Percentiles rank a stretch among this genome's conserved stretches.
These are phyloP conservation scores for Ctenomys sociabilis DNA, from an alignment of 2,113 vertebrate species.

Conservation along the genomic window DNA sequence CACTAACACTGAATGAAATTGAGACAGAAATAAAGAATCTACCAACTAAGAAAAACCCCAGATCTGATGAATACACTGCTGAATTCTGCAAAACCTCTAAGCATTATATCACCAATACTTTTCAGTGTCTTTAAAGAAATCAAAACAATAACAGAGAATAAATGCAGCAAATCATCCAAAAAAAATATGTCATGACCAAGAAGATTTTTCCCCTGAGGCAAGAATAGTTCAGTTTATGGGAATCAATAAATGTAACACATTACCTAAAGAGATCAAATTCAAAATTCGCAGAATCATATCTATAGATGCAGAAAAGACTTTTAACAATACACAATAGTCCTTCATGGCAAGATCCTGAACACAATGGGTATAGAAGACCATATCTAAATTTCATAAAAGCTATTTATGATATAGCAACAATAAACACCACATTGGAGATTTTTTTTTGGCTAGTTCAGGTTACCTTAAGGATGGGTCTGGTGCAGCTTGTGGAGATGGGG, in stretches of 20 bases:
- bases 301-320: background rate
- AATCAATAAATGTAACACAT: background rate
- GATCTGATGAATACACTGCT: background rate
- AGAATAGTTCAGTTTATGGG: background rate
- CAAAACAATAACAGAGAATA: background rate
- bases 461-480: too few relatives aligned
- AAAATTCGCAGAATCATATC: background rate
- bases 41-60: background rate
- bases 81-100: background rate
- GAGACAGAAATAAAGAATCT: background rate
- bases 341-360: background rate
- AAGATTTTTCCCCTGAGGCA: background rate
- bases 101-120: background rate
- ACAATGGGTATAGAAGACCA: background rate
- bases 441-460: too few relatives aligned
- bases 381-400: background rate
- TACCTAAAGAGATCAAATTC: background rate
- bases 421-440: background rate
- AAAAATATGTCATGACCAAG: background rate
- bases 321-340: background rate
- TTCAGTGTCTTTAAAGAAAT: background rate
- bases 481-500: too few relatives aligned
- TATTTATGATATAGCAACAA: background rate
- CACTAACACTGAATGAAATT: background rate
- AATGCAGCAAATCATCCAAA: background rate